Base-by-base conservation (phyloP, 2,888 invertebrate species). In the Camptogramma bilineatum region DNA sequence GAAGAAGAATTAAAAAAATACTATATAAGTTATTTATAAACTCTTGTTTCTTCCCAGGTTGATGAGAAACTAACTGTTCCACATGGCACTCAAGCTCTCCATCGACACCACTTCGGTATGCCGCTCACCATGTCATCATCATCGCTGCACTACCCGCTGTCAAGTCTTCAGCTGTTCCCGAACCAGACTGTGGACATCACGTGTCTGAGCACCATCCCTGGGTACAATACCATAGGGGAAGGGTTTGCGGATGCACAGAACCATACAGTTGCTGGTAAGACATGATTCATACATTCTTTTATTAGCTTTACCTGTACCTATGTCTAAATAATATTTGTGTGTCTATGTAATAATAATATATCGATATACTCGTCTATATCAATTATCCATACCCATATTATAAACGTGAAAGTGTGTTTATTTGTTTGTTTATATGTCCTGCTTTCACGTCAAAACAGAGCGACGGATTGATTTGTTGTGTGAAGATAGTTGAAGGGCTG, bases 151-250 rank as follows among this genome's bases (percentile, higher is more conserved):
- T 95, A 96, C 80, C 95, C 96, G 68, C 94, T 97, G 69, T 94
- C 95, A 1, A 95, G 94, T 71, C 91, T 96, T 67, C 95, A 96
- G 82, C 94, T 95, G 66, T 94, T 94, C 53, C 95, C 94, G 54
- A 95, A 96, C 82, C 96, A 96, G 61, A 94, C 95, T 47, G 93
- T 97, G 71, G 94, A 95, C 75, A 94, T 97, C 77, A 96, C 96
- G 69, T 97, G 97, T 80, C 90, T 96, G 71, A 95, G 96, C 73
- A 97, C 97, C 60, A 97, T 97, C 79, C 97, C 97, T 0, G 95
- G 95, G 75, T 96, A 95, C 74, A 94, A 96, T 1, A 95, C 94
- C 58, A 88, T 94, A 53, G 94, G 94, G 34, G 95, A 95, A 72
- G 94, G 95, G 50, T 97, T 95, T 75, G 96, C 96, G 52, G 97